These are phyloP conservation scores for Piprites chloris DNA, from an alignment of 2,113 vertebrate genomes.

Conservation along the genomic window DNA sequence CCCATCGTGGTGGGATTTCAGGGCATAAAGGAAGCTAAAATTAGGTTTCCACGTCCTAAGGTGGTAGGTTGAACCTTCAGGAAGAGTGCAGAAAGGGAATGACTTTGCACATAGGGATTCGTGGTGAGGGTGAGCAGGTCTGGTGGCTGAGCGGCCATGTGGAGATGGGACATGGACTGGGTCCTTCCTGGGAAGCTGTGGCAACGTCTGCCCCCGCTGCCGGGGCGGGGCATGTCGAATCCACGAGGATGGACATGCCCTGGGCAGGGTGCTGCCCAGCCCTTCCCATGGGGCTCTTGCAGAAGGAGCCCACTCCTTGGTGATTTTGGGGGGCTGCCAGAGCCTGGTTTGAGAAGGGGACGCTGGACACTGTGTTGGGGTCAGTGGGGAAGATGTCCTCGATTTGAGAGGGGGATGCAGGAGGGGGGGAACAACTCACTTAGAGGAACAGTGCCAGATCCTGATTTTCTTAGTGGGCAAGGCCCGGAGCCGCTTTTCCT, in stretches of 20 bases:
- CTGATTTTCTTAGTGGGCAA: not conserved
- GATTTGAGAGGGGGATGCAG: not conserved
- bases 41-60: not conserved
- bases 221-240: rapidly evolving
- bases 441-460: rapidly evolving
- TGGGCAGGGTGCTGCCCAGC: rapidly evolving
- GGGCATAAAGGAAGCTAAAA: rapidly evolving
- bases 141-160: rapidly evolving
- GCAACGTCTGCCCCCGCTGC: rapidly evolving
- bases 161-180: rapidly evolving
- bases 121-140: not conserved
- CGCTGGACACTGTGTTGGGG: rapidly evolving
- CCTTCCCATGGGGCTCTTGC: not conserved
- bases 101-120: not conserved
- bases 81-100: rapidly evolving
- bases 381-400: not conserved
- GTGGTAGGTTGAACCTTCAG: not conserved
- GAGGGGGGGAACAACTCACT: too few relatives aligned
- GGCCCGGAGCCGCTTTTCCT: too few relatives aligned
- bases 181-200: not conserved
- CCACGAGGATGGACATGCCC: rapidly evolving
- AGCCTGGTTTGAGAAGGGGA: not conserved
- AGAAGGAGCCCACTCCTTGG: not conserved
- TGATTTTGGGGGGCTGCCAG: rapidly evolving
- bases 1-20: rapidly evolving